A percentile compares a stretch with the other conserved stretches of the same genome.
Conservation (phyloP, 2,797 vertebrate species). For the Hydrolagus colliei region DNA sequence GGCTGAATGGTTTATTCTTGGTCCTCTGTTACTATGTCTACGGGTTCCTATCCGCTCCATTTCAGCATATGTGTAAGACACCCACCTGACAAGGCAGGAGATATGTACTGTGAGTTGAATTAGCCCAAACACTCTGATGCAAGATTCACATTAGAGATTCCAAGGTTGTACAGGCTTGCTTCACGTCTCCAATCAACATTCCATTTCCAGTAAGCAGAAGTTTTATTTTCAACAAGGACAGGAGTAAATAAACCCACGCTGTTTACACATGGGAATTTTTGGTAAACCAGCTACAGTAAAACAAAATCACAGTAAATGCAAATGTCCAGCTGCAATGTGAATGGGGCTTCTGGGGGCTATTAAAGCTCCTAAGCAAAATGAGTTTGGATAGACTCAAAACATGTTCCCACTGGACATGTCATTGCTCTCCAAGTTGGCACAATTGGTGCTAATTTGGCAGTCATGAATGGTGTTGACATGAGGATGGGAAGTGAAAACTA, state of each 20-base stretch:
- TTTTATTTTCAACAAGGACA: background rate
- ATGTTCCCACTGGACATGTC: background rate
- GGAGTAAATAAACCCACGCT: slow-evolving; percentile 9
- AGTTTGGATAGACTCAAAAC: background rate
- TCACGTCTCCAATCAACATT: background rate
- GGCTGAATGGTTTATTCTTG: too few species aligned
- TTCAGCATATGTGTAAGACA: background rate
- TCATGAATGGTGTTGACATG: slow-evolving; percentile 2
- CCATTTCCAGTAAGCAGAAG: background rate
- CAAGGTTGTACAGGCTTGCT: background rate
- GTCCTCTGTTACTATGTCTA: too few species aligned
- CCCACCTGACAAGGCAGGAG: background rate
- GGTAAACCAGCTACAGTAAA: slow-evolving; percentile 21
- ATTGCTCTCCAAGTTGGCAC: slow-evolving; percentile 25
- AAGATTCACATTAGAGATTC: background rate
- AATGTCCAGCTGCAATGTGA: slow-evolving; percentile 27
- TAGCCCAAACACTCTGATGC: background rate
- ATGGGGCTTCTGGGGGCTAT: slow-evolving; percentile 15
- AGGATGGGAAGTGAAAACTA: background rate
- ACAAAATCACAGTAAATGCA: slow-evolving; percentile 17
- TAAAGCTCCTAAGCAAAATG: slow-evolving; percentile 15
- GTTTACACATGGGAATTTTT: slow-evolving; percentile 10
- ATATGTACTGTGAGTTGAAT: background rate
- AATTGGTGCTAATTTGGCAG: slow-evolving; percentile 26
- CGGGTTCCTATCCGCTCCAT: background rate